These are phyloP conservation scores for Drosophila bifasciata DNA, from an alignment of 1,140 invertebrate genomes.

Conservation along the genomic window DNA sequence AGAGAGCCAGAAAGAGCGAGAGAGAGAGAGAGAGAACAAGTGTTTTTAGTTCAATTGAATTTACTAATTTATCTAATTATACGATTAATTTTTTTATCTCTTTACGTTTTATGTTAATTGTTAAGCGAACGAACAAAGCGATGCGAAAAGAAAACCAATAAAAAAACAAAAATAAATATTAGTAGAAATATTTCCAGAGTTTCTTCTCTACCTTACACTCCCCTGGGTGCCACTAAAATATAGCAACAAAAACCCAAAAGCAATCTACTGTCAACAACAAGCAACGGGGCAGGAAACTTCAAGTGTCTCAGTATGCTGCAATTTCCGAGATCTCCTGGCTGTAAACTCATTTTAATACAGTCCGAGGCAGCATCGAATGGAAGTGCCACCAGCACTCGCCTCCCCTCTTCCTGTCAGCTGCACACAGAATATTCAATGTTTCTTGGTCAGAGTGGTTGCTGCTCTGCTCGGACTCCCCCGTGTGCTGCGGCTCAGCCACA, in stretches of 20 bases:
- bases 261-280: not conserved
- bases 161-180: constrained; percentile 33
- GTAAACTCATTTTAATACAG: constrained; percentile 3
- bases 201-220: too few relatives aligned
- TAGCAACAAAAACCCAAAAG: not conserved
- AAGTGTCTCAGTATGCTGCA: constrained; percentile 6
- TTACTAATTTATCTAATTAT: constrained; percentile 71
- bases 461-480: constrained; percentile 8
- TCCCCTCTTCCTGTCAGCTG: not conserved
- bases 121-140: constrained; percentile 62
- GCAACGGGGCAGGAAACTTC: too few relatives aligned
- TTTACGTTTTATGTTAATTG: constrained; percentile 57
- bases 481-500: not conserved
- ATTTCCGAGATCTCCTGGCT: constrained; percentile 22
- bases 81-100: constrained; percentile 56
- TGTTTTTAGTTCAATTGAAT: constrained; percentile 83
- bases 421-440: constrained; percentile 37
- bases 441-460: not conserved
- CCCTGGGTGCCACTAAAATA: not conserved
- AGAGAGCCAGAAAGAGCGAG: not conserved
- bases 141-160: constrained; percentile 39
- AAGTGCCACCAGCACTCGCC: constrained; percentile 8
- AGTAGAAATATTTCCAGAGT: constrained; percentile 6
- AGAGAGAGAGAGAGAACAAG: constrained; percentile 46
- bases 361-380: not conserved